Conservation (phyloP, 1,140 invertebrate species). For the Zaprionus lachaisei region DNA sequence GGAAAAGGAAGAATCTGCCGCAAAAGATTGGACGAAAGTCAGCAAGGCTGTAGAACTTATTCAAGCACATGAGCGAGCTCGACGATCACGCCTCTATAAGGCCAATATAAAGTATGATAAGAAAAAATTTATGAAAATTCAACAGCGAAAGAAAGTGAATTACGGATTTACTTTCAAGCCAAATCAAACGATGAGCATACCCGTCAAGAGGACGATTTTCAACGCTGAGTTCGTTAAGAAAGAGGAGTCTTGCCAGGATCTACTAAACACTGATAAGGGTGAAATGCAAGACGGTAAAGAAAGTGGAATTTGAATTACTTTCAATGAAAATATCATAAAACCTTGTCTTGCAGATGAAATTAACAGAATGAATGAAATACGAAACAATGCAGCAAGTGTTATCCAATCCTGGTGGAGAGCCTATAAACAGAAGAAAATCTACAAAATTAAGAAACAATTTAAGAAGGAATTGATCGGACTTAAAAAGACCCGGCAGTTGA, state of each 20-base stretch:
- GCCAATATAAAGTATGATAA: slow-evolving; percentile 70
- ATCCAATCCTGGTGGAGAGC: slow-evolving; percentile 86
- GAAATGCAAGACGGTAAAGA: not conserved
- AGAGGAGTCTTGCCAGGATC: slow-evolving; percentile 51
- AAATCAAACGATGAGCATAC: slow-evolving; percentile 74
- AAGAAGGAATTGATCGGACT: slow-evolving; percentile 84
- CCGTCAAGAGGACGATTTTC: slow-evolving; percentile 75
- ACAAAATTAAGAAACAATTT: slow-evolving; percentile 72
- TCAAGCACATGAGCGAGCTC: slow-evolving; percentile 86
- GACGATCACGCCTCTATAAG: slow-evolving; percentile 85
- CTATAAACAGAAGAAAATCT: slow-evolving; percentile 73
- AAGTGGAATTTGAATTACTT: not conserved
- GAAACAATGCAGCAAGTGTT: slow-evolving; percentile 73
- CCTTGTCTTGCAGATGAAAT: slow-evolving; percentile 35
- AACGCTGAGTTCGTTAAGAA: slow-evolving; percentile 65
- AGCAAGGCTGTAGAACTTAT: slow-evolving; percentile 84
- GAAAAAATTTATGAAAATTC: slow-evolving; percentile 50
- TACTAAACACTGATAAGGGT: slow-evolving; percentile 31
- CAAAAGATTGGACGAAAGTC: slow-evolving; percentile 44
- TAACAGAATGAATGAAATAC: slow-evolving; percentile 1
- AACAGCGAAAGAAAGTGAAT: slow-evolving; percentile 55
- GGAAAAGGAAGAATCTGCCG: slow-evolving; percentile 49
- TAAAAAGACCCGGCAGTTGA: slow-evolving; percentile 76
- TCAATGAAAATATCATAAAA: not conserved
- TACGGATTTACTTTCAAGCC: slow-evolving; percentile 76